These are phyloP conservation scores for Ceratina calcarata DNA, from an alignment of 1,140 invertebrate species.

Conservation along the genomic window DNA sequence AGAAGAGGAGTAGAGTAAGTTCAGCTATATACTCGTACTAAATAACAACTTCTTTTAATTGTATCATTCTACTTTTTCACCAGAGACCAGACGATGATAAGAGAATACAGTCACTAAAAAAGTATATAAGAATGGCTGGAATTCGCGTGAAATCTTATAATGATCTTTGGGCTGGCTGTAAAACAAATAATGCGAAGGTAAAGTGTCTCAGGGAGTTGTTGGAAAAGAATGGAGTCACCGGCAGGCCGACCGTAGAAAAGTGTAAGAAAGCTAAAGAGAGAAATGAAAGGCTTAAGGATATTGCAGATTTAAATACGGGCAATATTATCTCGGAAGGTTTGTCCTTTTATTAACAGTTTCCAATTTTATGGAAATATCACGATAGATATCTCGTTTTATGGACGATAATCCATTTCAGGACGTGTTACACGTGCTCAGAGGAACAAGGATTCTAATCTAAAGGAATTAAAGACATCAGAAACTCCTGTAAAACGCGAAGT, in stretches of 20 bases:
- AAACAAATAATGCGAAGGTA: slow-evolving; percentile 65
- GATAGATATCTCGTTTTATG: too few relatives aligned
- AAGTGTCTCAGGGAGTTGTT: slow-evolving; percentile 67
- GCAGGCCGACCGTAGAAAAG: slow-evolving; percentile 72
- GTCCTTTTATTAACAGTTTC: background rate
- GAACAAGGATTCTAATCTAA: slow-evolving; percentile 34
- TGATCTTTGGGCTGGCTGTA: slow-evolving; percentile 69
- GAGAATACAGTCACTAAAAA: slow-evolving; percentile 69
- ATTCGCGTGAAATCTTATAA: slow-evolving; percentile 69
- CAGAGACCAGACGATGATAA: slow-evolving; percentile 47
- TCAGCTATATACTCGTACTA: slow-evolving; percentile 2
- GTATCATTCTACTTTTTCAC: slow-evolving; percentile 15
- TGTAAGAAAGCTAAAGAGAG: slow-evolving; percentile 70
- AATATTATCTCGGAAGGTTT: slow-evolving; percentile 74
- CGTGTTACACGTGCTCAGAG: slow-evolving; percentile 71
- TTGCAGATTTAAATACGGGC: slow-evolving; percentile 64
- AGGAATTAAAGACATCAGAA: slow-evolving; percentile 32
- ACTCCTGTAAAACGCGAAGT: slow-evolving; percentile 56
- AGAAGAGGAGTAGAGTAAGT: slow-evolving; percentile 48
- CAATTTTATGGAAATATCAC: background rate
- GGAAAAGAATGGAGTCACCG: slow-evolving; percentile 69
- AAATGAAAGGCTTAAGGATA: slow-evolving; percentile 64
- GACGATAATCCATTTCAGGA: slow-evolving; percentile 57
- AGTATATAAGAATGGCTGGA: slow-evolving; percentile 69
- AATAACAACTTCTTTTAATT: slow-evolving; percentile 6